These are phyloP conservation scores for Euplagia quadripunctaria DNA, from an alignment of 2,888 invertebrate species.

Conservation along the genomic window DNA sequence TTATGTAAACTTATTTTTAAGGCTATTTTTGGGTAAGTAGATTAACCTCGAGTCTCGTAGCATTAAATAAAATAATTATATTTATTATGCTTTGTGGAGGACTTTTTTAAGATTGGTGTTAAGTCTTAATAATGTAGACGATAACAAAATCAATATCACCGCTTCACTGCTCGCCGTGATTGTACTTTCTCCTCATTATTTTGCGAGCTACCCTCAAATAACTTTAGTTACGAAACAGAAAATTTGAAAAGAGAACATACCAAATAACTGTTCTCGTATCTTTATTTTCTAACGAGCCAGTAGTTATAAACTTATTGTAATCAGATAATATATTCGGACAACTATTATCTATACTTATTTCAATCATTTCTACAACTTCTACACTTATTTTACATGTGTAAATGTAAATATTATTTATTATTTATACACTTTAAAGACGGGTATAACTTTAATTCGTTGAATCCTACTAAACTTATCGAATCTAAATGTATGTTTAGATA, in stretches of 20 bases:
- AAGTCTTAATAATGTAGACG: conserved; percentile 64
- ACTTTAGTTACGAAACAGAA: not conserved
- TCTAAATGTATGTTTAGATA: conserved; percentile 77
- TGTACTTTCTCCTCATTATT: not conserved
- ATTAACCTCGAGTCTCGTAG: conserved; percentile 24
- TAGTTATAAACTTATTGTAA: not conserved
- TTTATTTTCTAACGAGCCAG: not conserved
- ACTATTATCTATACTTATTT: not conserved
- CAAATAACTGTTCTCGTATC: not conserved
- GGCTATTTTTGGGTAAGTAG: not conserved
- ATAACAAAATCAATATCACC: conserved; percentile 49
- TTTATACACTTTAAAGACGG: conserved; percentile 55
- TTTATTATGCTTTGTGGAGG: conserved; percentile 68
- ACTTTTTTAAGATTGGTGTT: conserved; percentile 74
- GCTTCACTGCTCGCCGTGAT: conserved; percentile 34
- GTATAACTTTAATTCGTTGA: conserved; percentile 56
- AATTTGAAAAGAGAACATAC: not conserved
- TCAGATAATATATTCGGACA: not conserved
- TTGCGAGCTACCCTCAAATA: not conserved
- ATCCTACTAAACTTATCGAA: conserved; percentile 57
- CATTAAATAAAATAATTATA: conserved; percentile 55
- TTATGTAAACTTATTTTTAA: not conserved
- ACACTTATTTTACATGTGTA: conserved; percentile 19
- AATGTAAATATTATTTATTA: conserved; percentile 39
- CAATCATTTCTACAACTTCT: not conserved